Evolutionary conservation across 2,797 vertebrate genomes (phyloP).

Genomic region (Onychomys torridus): DNA sequence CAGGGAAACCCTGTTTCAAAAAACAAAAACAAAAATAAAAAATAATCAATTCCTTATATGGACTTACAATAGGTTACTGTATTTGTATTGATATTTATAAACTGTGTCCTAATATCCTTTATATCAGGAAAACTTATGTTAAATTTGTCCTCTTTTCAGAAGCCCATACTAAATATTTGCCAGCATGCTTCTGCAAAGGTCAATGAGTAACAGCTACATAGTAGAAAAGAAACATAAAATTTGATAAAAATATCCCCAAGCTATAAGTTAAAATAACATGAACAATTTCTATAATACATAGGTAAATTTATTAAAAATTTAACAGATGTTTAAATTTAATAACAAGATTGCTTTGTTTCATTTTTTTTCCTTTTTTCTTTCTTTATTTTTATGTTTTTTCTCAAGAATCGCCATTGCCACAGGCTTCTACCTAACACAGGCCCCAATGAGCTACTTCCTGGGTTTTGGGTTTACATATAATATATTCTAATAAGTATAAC

Average conservation of each 20-base stretch:
- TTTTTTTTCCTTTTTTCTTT: background rate
- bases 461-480: fast-evolving
- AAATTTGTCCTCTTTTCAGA: slow-evolving; percentile 18
- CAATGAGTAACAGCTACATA: background rate
- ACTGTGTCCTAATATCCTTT: slow-evolving; percentile 9
- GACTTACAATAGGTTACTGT: slow-evolving; percentile 14
- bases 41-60: too few species aligned
- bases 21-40: too few species aligned
- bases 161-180: background rate
- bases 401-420: background rate
- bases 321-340: slow-evolving; percentile 2
- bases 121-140: slow-evolving; percentile 13
- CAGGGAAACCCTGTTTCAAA: too few species aligned
- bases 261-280: background rate
- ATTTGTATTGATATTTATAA: slow-evolving; percentile 63
- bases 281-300: background rate
- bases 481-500: fast-evolving
- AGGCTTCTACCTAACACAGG: background rate
- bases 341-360: background rate
- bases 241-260: background rate
- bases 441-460: background rate
- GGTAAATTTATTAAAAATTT: background rate
- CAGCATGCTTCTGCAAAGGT: background rate
- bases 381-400: too few species aligned
- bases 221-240: background rate